A percentile compares a stretch with the other conserved stretches of the same genome.
These are phyloP conservation scores for Synanceia verrucosa DNA, from an alignment of 2,797 vertebrate genomes.

Conservation along the genomic window DNA sequence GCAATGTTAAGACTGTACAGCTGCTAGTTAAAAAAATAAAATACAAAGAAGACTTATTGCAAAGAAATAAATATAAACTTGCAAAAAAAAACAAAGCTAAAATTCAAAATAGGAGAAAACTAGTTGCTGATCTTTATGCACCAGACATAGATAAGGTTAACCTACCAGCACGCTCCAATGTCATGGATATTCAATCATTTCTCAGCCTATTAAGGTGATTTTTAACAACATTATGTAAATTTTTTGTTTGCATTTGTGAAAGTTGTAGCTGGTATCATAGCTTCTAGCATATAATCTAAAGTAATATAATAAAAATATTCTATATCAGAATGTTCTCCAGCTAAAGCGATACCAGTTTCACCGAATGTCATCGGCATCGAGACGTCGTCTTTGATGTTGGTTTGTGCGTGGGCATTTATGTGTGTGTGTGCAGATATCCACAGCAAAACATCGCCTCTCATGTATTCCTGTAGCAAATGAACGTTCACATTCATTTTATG, in stretches of 20 bases:
- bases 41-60: too few relatives aligned
- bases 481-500: constrained; percentile 11
- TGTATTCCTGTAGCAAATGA: constrained; percentile 2
- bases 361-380: background rate
- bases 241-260: constrained; percentile 7
- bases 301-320: too few relatives aligned
- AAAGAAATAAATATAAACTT: too few relatives aligned
- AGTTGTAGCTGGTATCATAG: constrained; percentile 4
- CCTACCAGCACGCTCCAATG: background rate
- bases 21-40: too few relatives aligned
- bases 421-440: constrained; percentile 11
- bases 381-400: constrained; percentile 24
- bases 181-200: constrained; percentile 5
- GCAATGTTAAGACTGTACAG: too few relatives aligned
- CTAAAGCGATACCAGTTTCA: constrained; percentile 32
- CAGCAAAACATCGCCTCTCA: background rate
- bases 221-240: constrained; percentile 33
- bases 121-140: background rate
- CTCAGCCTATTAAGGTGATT: background rate
- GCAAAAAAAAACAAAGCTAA: too few relatives aligned
- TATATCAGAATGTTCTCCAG: background rate
- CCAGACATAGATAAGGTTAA: background rate
- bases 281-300: background rate
- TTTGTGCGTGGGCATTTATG: constrained; percentile 21
- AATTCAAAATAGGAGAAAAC: too few relatives aligned